Percentiles rank a stretch among this genome's conserved stretches.
Evolutionary conservation across 37 sponge, comb jelly and placozoan species (phyloP).

Genomic region (Chondrilla cf. caribensis): DNA sequence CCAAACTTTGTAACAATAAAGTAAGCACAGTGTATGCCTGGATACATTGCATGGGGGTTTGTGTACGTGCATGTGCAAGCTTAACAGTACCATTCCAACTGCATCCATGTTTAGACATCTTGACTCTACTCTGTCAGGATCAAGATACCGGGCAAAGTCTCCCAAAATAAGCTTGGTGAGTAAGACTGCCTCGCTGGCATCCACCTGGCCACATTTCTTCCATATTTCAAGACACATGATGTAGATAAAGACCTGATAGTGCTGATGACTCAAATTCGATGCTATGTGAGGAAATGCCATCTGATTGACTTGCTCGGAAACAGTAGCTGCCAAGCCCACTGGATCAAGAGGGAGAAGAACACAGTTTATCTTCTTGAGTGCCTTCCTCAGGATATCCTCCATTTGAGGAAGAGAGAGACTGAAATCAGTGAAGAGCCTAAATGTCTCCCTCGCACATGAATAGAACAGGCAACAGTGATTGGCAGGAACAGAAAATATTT

Average conservation of each 20-base stretch:
- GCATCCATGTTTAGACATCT: background rate
- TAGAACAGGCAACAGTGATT: background rate
- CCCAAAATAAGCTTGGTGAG: background rate
- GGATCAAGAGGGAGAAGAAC: background rate
- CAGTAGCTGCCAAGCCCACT: background rate
- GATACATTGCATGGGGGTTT: no score
- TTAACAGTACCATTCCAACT: no score
- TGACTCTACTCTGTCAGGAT: background rate
- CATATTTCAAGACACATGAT: background rate
- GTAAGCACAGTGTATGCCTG: no score
- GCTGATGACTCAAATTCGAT: background rate
- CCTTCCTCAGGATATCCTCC: background rate
- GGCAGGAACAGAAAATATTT: background rate
- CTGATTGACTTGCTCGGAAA: background rate
- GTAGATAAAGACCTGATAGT: background rate
- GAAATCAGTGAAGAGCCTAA: background rate
- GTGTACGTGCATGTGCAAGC: no score
- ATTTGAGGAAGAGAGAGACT: slow-evolving; percentile 5
- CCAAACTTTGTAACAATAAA: no score
- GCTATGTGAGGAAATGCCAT: background rate
- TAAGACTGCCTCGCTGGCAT: background rate
- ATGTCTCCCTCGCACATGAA: background rate
- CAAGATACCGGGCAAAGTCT: background rate
- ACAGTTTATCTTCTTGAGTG: background rate
- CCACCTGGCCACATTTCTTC: background rate